Conservation (phyloP, 2,113 vertebrate genomes). For the Corythaeola cristata region DNA sequence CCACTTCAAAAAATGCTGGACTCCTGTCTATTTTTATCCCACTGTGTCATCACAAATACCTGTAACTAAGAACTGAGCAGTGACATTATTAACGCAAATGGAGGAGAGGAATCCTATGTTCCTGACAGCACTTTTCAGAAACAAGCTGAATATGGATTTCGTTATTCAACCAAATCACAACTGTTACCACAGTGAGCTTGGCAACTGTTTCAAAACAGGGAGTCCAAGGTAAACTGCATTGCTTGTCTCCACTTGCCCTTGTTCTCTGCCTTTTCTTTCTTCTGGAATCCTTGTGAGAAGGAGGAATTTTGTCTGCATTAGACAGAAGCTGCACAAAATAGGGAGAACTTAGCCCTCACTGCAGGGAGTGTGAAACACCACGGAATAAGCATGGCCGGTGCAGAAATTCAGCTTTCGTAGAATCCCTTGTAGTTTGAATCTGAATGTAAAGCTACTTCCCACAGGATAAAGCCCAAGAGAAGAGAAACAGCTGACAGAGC, state of each 20-base stretch:
- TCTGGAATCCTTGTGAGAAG: slow-evolving; percentile 14
- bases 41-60: not conserved
- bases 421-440: slow-evolving; percentile 45
- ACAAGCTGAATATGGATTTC: not conserved
- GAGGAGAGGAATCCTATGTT: not conserved
- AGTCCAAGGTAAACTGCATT: not conserved
- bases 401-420: slow-evolving; percentile 42
- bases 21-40: not conserved
- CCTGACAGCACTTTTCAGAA: not conserved
- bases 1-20: not conserved
- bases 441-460: slow-evolving; percentile 45
- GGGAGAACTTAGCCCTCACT: slow-evolving; percentile 18
- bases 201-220: slow-evolving; percentile 13
- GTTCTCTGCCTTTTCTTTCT: slow-evolving; percentile 38
- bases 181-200: not conserved
- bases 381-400: not conserved
- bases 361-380: not conserved
- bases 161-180: slow-evolving; percentile 21
- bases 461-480: slow-evolving; percentile 34
- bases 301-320: slow-evolving; percentile 52
- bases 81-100: not conserved
- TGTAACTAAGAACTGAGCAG: not conserved
- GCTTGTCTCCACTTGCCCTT: slow-evolving; percentile 9
- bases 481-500: not conserved
- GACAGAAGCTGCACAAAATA: slow-evolving; percentile 33